phyloP scores from a whole-genome alignment of 2,113 vertebrate species.

The Leucopternis melanops region DNA sequence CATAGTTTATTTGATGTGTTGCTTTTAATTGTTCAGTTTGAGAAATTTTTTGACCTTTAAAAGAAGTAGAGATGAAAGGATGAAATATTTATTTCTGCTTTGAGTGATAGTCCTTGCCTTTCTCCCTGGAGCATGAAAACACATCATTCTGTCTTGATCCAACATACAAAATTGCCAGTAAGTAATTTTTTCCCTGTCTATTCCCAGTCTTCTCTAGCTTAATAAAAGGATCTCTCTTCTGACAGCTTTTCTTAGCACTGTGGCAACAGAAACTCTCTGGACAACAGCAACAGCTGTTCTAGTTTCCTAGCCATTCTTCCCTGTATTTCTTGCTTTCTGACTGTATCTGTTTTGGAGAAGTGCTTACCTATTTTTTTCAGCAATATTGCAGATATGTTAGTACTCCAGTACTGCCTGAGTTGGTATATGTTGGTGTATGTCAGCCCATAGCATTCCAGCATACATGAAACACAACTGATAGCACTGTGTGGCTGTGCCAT shows the following conservation, averaged over 20 bases:
- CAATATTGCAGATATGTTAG: not conserved
- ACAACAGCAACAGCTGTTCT: not conserved
- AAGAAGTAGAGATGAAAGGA: not conserved
- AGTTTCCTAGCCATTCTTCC: not conserved
- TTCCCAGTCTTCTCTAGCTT: not conserved
- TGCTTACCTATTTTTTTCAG: not conserved
- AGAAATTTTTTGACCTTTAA: not conserved
- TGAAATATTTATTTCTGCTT: not conserved
- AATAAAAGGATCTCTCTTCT: constrained; percentile 1
- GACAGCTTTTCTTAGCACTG: constrained; percentile 1
- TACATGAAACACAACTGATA: not conserved
- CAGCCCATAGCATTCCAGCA: not conserved
- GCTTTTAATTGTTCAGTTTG: constrained; percentile 18
- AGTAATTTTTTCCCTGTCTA: not conserved
- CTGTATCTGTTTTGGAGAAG: not conserved
- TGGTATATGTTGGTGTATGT: not conserved
- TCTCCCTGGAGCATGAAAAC: constrained; percentile 12
- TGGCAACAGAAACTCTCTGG: constrained; percentile 7
- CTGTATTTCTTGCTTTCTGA: not conserved
- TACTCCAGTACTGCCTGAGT: not conserved
- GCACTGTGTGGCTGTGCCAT: constrained; percentile 24
- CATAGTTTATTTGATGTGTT: not conserved
- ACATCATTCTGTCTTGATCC: not conserved
- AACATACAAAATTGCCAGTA: not conserved
- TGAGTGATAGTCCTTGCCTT: not conserved